Conservation (phyloP, 2,888 invertebrate species). For the Agrotis exclamationis region DNA sequence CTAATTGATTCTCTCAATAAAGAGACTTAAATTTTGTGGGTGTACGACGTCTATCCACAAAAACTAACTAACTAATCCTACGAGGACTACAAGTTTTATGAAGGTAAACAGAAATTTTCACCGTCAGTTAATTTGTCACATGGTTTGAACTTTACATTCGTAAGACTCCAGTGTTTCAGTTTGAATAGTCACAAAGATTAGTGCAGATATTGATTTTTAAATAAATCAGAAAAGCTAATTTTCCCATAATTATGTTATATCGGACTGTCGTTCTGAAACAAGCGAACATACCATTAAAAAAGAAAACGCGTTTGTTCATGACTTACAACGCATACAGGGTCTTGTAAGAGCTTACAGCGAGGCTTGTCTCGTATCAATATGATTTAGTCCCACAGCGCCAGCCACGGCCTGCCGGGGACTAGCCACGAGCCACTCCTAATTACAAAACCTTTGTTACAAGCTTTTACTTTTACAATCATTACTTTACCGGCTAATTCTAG, state of each 20-base stretch:
- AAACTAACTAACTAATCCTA: neutral
- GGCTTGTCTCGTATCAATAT: conserved; percentile 80
- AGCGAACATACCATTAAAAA: too few species aligned
- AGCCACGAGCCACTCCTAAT: conserved; percentile 69
- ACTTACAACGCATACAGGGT: conserved; percentile 44
- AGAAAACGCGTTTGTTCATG: conserved; percentile 33
- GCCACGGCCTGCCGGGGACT: conserved; percentile 47
- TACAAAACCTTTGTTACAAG: conserved; percentile 70
- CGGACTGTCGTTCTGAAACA: too few species aligned
- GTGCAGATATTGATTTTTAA: too few species aligned
- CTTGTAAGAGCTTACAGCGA: conserved; percentile 71
- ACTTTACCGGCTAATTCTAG: conserved; percentile 58
- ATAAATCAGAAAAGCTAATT: too few species aligned
- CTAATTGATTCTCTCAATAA: conserved; percentile 32
- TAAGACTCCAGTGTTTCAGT: neutral
- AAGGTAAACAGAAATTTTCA: neutral
- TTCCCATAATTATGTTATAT: too few species aligned
- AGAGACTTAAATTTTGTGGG: neutral
- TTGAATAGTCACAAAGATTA: neutral
- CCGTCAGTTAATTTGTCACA: neutral
- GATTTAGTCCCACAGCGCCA: conserved; percentile 74
- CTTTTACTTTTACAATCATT: conserved; percentile 66
- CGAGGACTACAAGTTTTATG: neutral
- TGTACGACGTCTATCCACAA: too few species aligned
- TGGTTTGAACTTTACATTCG: neutral